These are phyloP conservation scores for Laterallus jamaicensis DNA, from an alignment of 2,113 vertebrate species.

Conservation along the genomic window DNA sequence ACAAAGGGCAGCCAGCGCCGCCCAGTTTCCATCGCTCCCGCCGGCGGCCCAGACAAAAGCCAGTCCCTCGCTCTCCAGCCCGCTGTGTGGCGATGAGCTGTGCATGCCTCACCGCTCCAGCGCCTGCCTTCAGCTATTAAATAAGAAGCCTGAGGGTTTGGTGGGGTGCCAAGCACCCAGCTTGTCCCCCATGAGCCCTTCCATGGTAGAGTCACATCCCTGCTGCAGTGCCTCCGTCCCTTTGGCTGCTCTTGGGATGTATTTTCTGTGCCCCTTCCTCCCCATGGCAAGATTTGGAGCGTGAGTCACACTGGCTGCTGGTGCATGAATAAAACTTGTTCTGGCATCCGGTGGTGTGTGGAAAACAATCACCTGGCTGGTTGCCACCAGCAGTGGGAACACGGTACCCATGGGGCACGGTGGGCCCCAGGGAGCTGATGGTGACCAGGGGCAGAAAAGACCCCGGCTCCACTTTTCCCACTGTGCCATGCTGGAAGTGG, in stretches of 20 bases:
- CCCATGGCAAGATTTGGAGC: fast-evolving
- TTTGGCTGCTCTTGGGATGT: fast-evolving
- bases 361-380: neutral
- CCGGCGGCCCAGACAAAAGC: neutral
- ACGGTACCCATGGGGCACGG: fast-evolving
- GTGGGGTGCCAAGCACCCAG: neutral
- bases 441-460: neutral
- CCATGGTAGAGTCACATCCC: neutral
- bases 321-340: neutral
- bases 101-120: neutral
- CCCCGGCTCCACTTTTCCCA: neutral
- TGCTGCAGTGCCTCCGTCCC: neutral
- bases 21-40: neutral
- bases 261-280: neutral
- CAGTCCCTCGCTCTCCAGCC: fast-evolving
- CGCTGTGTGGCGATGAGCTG: neutral
- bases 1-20: neutral
- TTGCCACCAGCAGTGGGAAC: neutral
- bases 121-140: neutral
- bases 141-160: neutral
- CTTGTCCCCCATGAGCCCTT: neutral
- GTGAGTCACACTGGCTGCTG: neutral
- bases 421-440: neutral
- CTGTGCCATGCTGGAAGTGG: fast-evolving
- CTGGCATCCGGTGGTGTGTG: neutral